These are phyloP conservation scores for Argyrosomus regius DNA, from an alignment of 2,797 vertebrate species.

Conservation along the genomic window DNA sequence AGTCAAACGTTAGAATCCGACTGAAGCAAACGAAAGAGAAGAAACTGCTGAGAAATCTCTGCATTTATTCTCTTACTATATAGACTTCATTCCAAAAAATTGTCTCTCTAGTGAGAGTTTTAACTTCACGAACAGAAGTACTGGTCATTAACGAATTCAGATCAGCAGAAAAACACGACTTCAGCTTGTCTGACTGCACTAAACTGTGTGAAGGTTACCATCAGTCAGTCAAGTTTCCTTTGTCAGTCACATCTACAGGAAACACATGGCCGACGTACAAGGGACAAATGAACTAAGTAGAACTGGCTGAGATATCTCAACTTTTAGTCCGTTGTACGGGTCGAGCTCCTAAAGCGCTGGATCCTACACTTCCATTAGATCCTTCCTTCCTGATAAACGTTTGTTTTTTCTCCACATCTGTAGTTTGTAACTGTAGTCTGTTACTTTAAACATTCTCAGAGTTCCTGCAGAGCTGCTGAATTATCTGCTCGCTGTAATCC, in stretches of 20 bases:
- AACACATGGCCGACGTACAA: not conserved
- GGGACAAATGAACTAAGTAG: not conserved
- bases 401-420: not conserved
- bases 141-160: not conserved
- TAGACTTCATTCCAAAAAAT: not conserved
- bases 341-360: not conserved
- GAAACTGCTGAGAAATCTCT: not conserved
- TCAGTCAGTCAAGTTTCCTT: not conserved
- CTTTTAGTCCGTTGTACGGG: no score
- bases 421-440: not conserved
- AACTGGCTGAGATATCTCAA: not conserved
- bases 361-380: not conserved
- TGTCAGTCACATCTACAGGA: constrained; percentile 1
- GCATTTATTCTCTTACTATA: no score
- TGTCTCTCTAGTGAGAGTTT: no score
- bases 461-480: not conserved
- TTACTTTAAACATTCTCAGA: not conserved
- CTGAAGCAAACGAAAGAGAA: not conserved
- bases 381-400: not conserved
- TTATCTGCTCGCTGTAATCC: not conserved
- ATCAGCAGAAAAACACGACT: not conserved
- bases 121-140: not conserved
- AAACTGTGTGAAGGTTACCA: not conserved
- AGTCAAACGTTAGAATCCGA: not conserved
- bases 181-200: not conserved